phyloP scores from a whole-genome alignment of 2,797 vertebrate species.

The Acridotheres tristis region DNA sequence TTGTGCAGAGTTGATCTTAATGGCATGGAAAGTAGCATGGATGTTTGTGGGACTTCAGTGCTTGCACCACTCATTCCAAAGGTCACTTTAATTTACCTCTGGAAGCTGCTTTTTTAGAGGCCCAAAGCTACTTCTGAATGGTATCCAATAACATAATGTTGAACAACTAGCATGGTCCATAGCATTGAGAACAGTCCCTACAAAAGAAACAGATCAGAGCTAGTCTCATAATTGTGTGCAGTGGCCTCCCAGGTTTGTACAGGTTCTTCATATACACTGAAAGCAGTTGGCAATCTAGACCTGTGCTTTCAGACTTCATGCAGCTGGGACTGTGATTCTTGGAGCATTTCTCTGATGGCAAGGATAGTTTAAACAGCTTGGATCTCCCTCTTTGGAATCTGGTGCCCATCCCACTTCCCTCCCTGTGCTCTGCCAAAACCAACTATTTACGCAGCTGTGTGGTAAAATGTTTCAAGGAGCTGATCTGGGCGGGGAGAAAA shows the following conservation, averaged over 20 bases:
- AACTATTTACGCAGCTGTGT: conserved; percentile 43
- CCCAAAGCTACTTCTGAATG: background rate
- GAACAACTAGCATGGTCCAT: background rate
- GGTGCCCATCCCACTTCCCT: background rate
- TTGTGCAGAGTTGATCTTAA: background rate
- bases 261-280: background rate
- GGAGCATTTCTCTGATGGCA: background rate
- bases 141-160: background rate
- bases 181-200: background rate
- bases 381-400: background rate
- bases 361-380: background rate
- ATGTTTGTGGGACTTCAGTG: background rate
- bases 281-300: background rate
- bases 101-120: background rate
- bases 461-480: background rate
- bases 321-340: background rate
- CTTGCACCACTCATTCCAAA: background rate
- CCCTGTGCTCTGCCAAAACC: conserved; percentile 12
- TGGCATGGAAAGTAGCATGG: background rate
- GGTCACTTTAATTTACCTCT: background rate
- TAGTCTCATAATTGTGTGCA: background rate
- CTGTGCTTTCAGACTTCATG: background rate
- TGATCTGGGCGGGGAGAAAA: background rate
- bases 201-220: background rate
- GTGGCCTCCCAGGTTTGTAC: background rate